Evolutionary conservation across 2,797 vertebrate genomes (phyloP), one percentile per base, ranked within the genome.

Genomic region (Alectoris magna): DNA sequence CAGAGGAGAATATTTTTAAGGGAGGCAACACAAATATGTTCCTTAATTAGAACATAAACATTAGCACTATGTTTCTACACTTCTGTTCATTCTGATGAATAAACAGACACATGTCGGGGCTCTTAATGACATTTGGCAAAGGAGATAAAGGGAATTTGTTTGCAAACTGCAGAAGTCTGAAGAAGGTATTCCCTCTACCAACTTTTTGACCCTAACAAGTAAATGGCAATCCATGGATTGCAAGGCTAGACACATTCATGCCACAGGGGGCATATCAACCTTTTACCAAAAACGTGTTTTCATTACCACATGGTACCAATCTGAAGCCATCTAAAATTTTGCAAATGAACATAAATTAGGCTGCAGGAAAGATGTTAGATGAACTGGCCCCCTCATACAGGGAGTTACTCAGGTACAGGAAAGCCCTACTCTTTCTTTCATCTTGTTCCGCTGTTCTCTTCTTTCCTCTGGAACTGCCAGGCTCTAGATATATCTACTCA

Each of bases 11-110:
- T 91, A 82, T 90, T 87, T 93, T 90, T 53, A 92, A 94, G 41
- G 6, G 22, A 92, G n/a, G 29, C 60, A 91, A 64, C 64, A 71
- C 86, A 90, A 91, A 95, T 38, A 12, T 64, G 81, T 76, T 87
- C 51, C 60, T 91, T 86, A 94, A 91, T 79, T 82, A 68, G 59
- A 95, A 91, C 41, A 71, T 91, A 92, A 93, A 91, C 64, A 90
- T 91, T 92, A 91, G 41, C 73, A 66, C 34, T 51, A 21, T 70
- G 67, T 84, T 89, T 63, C 80, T 93, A 49, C 26, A 23, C 76
- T 73, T 78, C 76, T 4, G 3, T 79, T 95, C 53, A 51, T 84
- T 84, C 41, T 91, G 75, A 95, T 63, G 67, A 91, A 67, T 56
- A 81, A 91, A 78, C 51, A 89, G 70, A 72, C 56, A 55, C 12